These are phyloP conservation scores for Lymantria monacha DNA, from an alignment of 2,888 invertebrate species.

Conservation along the genomic window DNA sequence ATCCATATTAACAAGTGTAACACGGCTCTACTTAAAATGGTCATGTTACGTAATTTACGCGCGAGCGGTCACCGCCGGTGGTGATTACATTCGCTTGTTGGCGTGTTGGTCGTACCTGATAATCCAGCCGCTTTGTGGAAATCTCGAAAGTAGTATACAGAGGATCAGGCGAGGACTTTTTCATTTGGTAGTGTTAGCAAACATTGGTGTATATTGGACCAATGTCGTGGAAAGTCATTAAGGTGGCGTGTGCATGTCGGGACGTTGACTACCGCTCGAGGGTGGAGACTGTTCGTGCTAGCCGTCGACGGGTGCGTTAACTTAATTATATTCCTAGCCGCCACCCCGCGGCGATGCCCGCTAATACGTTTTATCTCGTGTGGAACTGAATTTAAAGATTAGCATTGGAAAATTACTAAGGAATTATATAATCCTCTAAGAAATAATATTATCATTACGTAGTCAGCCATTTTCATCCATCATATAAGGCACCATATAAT, in stretches of 20 bases:
- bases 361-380: constrained; percentile 24
- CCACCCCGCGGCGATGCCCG: constrained; percentile 28
- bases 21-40: constrained; percentile 41
- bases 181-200: constrained; percentile 46
- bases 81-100: constrained; percentile 73
- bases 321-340: constrained; percentile 53
- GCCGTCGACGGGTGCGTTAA: constrained; percentile 54
- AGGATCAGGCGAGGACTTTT: constrained; percentile 25
- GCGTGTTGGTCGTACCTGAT: constrained; percentile 63
- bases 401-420: too few relatives aligned
- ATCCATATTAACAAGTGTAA: constrained; percentile 13
- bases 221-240: constrained; percentile 60
- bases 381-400: not conserved
- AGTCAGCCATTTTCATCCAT: too few relatives aligned
- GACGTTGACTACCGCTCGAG: constrained; percentile 45
- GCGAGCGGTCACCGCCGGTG: constrained; percentile 74
- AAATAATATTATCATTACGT: too few relatives aligned
- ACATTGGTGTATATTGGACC: constrained; percentile 41
- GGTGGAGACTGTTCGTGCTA: constrained; percentile 47
- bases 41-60: constrained; percentile 70
- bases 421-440: too few relatives aligned
- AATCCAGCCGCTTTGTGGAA: constrained; percentile 57
- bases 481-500: too few relatives aligned
- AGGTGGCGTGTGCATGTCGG: constrained; percentile 65
- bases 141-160: constrained; percentile 29